Base-by-base conservation (phyloP, 2,113 vertebrate species). In the Tychaedon coryphoeus region DNA sequence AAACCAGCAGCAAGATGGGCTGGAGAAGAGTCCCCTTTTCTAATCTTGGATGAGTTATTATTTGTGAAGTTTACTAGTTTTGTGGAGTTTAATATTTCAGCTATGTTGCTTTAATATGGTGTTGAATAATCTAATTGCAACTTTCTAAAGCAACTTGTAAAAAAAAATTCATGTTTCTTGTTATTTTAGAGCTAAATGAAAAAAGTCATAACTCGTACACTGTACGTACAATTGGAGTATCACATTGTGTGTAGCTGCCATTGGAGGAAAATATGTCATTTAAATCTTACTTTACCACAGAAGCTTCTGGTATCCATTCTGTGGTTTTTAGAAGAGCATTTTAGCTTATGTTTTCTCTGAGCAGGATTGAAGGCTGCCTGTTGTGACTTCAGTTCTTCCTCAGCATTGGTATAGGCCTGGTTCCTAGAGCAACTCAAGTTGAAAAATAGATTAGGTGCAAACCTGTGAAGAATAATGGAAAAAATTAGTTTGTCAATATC, bases 131-230 rank as follows among this genome's bases (percentile, higher is more conserved):
- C 38, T 78, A 34, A 60, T 82, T 72, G 36, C 42, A 62, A 14
- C 5, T 7, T 24, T 43, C 8, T 53, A 42, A 71, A 78, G 17
- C 9, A 25, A 40, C 24, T 69, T 79, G 10, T 3, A 40, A 77
- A 77, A 45, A 45, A 45, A 45, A 45, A 45, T 16, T 26, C 5
- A 12, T 12, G 19, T 57, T 78, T 38, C 20, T 51, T 54, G 10
- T 57, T 9, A 50, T 53, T 86, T 76, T 26, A 71, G 9, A 17
- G 51, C 6, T 47, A 40, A 36, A 50, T 74, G 15, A 56, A 53
- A 62, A 65, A n/a, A 2, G 33, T 12, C 0, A 0, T 28, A n/a
- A 33, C 10, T 73, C 45, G 3, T 33, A 36, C 2, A 0, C 20
- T n/a, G 12, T 25, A 42, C 7, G 9, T 48, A 10, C 4, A 26